phyloP scores from a whole-genome alignment of 2,113 vertebrate genomes.

The Amphilophus citrinellus region DNA sequence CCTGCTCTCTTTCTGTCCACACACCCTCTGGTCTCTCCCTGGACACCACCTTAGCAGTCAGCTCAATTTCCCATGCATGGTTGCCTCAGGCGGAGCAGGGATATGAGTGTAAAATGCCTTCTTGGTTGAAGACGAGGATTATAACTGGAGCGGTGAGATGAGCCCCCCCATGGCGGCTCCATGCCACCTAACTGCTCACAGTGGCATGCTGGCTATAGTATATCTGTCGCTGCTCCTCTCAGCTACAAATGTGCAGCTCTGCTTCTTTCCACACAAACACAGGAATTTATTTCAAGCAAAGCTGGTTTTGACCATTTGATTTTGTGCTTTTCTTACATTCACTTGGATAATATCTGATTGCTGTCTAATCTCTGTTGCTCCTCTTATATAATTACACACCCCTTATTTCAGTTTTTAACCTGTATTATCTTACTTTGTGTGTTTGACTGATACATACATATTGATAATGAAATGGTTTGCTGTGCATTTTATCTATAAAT shows the following conservation, averaged over 20 bases:
- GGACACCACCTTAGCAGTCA: constrained; percentile 43
- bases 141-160: constrained; percentile 39
- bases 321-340: not conserved
- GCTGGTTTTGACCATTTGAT: not conserved
- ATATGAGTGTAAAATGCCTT: constrained; percentile 58
- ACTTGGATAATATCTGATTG: constrained; percentile 2
- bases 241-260: not conserved
- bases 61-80: constrained; percentile 61
- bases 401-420: not conserved
- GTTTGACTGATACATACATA: not conserved
- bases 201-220: constrained; percentile 16
- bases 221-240: constrained; percentile 20
- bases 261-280: not conserved
- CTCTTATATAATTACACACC: not conserved
- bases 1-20: constrained; percentile 36
- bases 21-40: constrained; percentile 40
- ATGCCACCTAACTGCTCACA: constrained; percentile 40
- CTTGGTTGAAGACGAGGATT: constrained; percentile 63
- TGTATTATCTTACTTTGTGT: not conserved
- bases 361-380: not conserved
- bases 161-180: constrained; percentile 23
- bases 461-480: not conserved
- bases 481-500: not conserved
- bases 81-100: constrained; percentile 53
- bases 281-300: not conserved